Base-by-base conservation (phyloP, 2,888 invertebrate species). In the Cyclophora albipunctata region DNA sequence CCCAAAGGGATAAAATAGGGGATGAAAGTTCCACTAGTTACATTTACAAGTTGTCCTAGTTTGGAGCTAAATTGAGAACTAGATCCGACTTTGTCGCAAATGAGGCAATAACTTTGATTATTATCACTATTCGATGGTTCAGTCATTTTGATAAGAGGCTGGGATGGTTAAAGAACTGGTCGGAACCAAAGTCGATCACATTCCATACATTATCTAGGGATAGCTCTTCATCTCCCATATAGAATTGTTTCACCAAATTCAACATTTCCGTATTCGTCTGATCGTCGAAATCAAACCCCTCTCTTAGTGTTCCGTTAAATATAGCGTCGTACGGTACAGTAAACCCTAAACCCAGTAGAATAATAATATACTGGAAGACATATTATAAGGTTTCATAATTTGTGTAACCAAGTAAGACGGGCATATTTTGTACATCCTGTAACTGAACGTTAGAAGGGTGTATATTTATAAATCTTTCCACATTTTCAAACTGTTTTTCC, bases 101-200 rank as follows among this genome's bases (percentile, higher is more conserved):
- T n/a, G n/a, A n/a, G n/a, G n/a, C n/a, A n/a, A n/a, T n/a, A n/a
- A n/a, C n/a, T n/a, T n/a, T n/a, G n/a, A n/a, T n/a, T n/a, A n/a
- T n/a, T n/a, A n/a, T n/a, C n/a, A n/a, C n/a, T n/a, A n/a, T n/a
- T n/a, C n/a, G n/a, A n/a, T n/a, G n/a, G n/a, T n/a, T n/a, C n/a
- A n/a, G n/a, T n/a, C n/a, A n/a, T n/a, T n/a, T n/a, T n/a, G n/a
- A n/a, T n/a, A n/a, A n/a, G n/a, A n/a, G n/a, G n/a, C n/a, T n/a
- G 1, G 60, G 55, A 43, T 60, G 45, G 7, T 52, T 50, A 41
- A 60, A 63, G 7, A 40, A 42, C 5, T 54, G 49, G 45, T 63
- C 63, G 2, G 61, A 57, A 7, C 50, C 51, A 34, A 61, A 58
- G 44, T 61, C 47, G 7, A 55, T 48, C n/a, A 61, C 34, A 4